phyloP scores from a whole-genome alignment of 1,140 invertebrate genomes.

The Dendrolimus kikuchii region DNA sequence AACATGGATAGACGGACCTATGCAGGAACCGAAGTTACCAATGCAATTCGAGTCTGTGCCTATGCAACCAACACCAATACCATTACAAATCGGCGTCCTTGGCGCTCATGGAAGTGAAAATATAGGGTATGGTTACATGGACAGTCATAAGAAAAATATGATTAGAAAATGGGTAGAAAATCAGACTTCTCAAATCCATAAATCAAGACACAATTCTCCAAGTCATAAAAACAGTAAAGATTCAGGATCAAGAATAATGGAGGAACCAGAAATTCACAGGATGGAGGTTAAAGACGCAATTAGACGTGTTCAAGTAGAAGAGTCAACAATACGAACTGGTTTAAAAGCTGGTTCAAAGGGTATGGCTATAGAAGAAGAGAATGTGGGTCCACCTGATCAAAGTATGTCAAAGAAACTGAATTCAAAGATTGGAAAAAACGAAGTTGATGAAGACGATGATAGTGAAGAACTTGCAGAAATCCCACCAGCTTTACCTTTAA shows the following conservation, averaged over 20 bases:
- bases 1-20: constrained; percentile 95
- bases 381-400: constrained; percentile 38
- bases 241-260: constrained; percentile 74
- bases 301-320: constrained; percentile 72
- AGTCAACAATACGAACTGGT: constrained; percentile 73
- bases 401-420: constrained; percentile 26
- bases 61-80: constrained; percentile 40
- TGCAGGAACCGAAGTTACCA: constrained; percentile 57
- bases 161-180: constrained; percentile 95
- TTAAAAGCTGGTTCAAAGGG: constrained; percentile 68
- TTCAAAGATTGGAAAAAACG: constrained; percentile 44
- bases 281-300: constrained; percentile 66
- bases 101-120: constrained; percentile 57
- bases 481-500: constrained; percentile 81
- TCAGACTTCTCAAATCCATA: constrained; percentile 85
- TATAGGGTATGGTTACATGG: constrained; percentile 88
- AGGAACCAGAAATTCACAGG: constrained; percentile 70
- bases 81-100: constrained; percentile 64
- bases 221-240: constrained; percentile 74
- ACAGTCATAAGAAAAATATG: constrained; percentile 93
- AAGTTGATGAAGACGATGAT: constrained; percentile 80
- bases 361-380: constrained; percentile 68
- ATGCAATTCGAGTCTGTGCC: constrained; percentile 53
- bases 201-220: constrained; percentile 63
- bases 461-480: constrained; percentile 81